Conservation (phyloP, 2,888 invertebrate species). For the Carabus problematicus region DNA sequence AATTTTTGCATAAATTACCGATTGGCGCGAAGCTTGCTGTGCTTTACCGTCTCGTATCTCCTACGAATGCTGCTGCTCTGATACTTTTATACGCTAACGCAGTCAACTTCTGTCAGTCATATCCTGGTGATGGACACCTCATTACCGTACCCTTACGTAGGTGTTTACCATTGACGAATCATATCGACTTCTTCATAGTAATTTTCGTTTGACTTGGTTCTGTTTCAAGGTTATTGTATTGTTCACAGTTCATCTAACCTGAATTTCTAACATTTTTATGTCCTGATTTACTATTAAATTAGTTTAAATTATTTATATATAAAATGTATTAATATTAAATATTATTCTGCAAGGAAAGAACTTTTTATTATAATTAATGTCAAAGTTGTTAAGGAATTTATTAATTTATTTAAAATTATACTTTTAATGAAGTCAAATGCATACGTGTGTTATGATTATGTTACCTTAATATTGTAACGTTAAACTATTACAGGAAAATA, state of each 20-base stretch:
- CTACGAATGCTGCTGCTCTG: slow-evolving; percentile 48
- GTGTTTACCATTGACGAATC: background rate
- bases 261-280: slow-evolving; percentile 1
- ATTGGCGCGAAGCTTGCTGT: slow-evolving; percentile 16
- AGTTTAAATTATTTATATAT: too few relatives aligned
- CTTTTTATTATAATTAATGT: too few relatives aligned
- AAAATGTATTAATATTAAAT: too few relatives aligned
- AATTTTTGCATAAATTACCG: slow-evolving; percentile 57
- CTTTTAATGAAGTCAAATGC: too few relatives aligned
- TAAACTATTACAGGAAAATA: slow-evolving; percentile 18
- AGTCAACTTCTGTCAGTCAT: slow-evolving; percentile 57
- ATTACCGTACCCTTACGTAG: slow-evolving; percentile 5
- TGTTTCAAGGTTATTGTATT: too few relatives aligned
- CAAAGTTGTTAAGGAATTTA: too few relatives aligned
- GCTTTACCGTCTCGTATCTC: slow-evolving; percentile 25
- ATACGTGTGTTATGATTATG: slow-evolving; percentile 10
- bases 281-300: too few relatives aligned
- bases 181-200: slow-evolving; percentile 14
- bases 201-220: background rate
- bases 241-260: slow-evolving; percentile 19
- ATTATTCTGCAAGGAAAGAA: too few relatives aligned
- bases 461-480: slow-evolving; percentile 24
- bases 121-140: slow-evolving; percentile 45
- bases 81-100: slow-evolving; percentile 47
- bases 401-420: too few relatives aligned